These are phyloP conservation scores for Mythimna ferrago DNA, from an alignment of 2,888 invertebrate genomes.

Conservation along the genomic window DNA sequence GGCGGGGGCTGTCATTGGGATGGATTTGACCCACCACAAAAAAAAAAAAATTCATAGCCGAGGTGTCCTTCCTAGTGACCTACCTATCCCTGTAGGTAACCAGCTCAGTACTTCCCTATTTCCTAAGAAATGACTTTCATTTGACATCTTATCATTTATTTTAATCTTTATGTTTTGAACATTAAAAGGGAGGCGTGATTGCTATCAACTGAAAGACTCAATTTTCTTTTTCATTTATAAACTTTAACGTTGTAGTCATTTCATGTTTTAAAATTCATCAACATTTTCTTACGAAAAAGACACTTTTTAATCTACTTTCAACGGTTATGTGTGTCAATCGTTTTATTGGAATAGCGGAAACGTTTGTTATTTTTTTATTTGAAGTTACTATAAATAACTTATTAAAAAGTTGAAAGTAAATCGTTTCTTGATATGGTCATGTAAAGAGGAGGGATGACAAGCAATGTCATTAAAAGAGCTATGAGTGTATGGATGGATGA, in stretches of 20 bases:
- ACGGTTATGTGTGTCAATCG: background rate
- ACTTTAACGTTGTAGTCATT: slow-evolving; percentile 15
- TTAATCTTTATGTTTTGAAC: slow-evolving; percentile 58
- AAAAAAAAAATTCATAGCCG: no score
- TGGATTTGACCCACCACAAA: no score
- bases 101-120: background rate
- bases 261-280: background rate
- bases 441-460: no score
- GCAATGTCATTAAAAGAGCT: no score
- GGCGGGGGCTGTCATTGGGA: no score
- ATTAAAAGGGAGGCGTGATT: slow-evolving; percentile 58
- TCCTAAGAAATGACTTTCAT: slow-evolving; percentile 35
- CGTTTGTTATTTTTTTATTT: no score
- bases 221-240: slow-evolving; percentile 59
- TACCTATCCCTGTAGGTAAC: background rate
- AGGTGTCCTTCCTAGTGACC: no score
- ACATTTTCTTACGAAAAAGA: background rate
- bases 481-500: no score
- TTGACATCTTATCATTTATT: slow-evolving; percentile 50
- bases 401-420: no score
- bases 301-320: background rate
- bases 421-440: no score
- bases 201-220: slow-evolving; percentile 50
- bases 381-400: no score
- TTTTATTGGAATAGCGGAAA: no score